phyloP scores from a whole-genome alignment of 2,888 invertebrate species.

The Tanypteryx hageni region DNA sequence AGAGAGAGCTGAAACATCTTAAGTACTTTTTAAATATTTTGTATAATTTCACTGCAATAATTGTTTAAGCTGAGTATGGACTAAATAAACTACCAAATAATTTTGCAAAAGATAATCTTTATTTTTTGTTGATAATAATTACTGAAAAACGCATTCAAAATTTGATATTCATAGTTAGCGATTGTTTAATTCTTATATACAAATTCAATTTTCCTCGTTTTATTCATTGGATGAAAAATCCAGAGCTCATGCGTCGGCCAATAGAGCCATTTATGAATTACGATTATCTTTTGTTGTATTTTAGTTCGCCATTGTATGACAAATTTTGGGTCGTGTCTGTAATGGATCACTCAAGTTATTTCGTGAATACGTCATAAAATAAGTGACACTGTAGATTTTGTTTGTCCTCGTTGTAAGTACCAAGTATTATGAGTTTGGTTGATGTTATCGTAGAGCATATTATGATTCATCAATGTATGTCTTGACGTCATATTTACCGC shows the following conservation, averaged over 20 bases:
- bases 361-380: background rate
- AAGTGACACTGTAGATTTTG: background rate
- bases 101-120: no score
- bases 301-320: constrained; percentile 54
- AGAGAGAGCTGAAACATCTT: no score
- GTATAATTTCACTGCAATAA: no score
- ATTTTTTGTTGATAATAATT: no score
- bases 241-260: background rate
- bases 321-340: background rate
- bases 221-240: background rate
- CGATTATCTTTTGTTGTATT: constrained; percentile 17
- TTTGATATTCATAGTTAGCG: no score
- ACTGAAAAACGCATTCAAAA: no score
- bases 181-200: background rate
- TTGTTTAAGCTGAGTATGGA: no score
- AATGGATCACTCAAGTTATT: background rate
- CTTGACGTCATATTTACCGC: background rate
- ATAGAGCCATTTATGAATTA: background rate
- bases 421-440: background rate
- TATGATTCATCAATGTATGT: background rate
- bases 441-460: background rate
- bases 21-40: no score
- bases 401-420: background rate
- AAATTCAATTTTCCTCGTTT: background rate
- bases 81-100: no score